Percentiles rank a stretch among this genome's conserved stretches.
Evolutionary conservation across 2,797 vertebrate genomes (phyloP).

Genomic region (Taeniopygia guttata): DNA sequence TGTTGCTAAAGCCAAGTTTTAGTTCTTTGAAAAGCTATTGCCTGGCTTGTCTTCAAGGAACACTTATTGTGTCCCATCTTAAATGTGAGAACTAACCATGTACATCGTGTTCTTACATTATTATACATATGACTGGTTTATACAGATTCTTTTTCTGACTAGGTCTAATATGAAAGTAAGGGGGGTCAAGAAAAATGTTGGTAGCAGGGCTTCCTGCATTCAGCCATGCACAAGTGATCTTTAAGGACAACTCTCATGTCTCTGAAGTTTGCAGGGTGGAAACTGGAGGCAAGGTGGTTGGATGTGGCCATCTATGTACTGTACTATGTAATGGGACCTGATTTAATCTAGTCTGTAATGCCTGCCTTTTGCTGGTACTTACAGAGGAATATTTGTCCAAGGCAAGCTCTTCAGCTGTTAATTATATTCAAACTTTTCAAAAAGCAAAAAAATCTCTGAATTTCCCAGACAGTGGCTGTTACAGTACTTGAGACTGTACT

Average conservation of each 20-base stretch:
- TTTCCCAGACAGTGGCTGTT: not conserved
- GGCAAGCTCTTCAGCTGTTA: not conserved
- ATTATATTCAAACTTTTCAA: not conserved
- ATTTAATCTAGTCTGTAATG: not conserved
- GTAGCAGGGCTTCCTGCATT: not conserved
- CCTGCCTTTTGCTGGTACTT: not conserved
- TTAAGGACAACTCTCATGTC: not conserved
- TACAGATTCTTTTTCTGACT: not conserved
- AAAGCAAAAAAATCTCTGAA: not conserved
- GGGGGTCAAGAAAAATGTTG: not conserved
- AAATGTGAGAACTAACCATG: constrained; percentile 16
- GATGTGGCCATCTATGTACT: rapidly evolving
- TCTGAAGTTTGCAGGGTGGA: not conserved
- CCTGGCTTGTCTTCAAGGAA: constrained; percentile 54
- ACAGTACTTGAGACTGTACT: not conserved
- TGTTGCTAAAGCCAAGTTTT: constrained; percentile 35
- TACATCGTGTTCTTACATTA: not conserved
- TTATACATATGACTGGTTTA: not conserved
- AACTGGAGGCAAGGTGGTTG: not conserved
- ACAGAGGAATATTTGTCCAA: not conserved
- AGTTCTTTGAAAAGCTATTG: constrained; percentile 51
- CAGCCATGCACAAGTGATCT: not conserved
- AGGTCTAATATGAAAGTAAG: not conserved
- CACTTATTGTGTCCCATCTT: constrained; percentile 3
- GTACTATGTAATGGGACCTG: not conserved